Evolutionary conservation across 2,113 vertebrate species (phyloP), one percentile per base, ranked within the genome.

Genomic region (Thomomys bottae): DNA sequence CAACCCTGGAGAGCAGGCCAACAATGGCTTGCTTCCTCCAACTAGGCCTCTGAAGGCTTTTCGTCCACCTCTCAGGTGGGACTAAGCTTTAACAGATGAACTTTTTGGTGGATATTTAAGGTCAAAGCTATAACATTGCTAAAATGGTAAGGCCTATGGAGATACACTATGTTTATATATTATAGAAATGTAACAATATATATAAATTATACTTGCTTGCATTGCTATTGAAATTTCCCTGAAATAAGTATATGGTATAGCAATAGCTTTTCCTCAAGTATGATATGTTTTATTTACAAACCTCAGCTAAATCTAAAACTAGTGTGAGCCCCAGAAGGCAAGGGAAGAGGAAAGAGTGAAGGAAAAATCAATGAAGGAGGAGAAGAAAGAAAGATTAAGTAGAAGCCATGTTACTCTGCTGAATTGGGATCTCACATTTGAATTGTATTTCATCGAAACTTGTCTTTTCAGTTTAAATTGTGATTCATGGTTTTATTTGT

Each of bases 151-250:
- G 24, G 18, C 10, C 61, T 94, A 28, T 91, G 45, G 72, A 94
- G 89, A 75, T 12, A 40, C 24, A 75, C 28, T 40, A 75, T 24
- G 18, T 72, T 67, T 82, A 3, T 18, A 18, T n/a, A 75, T 82
- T 84, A 84, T 77, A 21, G 71, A 54, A 89, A 63, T 21, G 11
- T 91, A 70, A 84, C 57, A 72, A 66, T 80, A 42, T 0, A 36
- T 20, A 88, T 54, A 75, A 67, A 64, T 76, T 81, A 76, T 75
- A 83, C 12, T 84, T 82, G 79, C 64, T 89, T 92, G n/a, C 30
- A 64, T 64, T 82, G 8, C 83, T 94, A 88, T 67, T 20, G 85
- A 88, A 88, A 88, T 84, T 83, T 8, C 38, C 49, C 49, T 87
- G 42, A 87, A 85, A 77, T 42, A 82, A 89, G 5, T 68, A 17